Percentiles rank a stretch among this genome's conserved stretches.
phyloP scores from a whole-genome alignment of 2,888 invertebrate genomes.

The Anthophora plumipes region DNA sequence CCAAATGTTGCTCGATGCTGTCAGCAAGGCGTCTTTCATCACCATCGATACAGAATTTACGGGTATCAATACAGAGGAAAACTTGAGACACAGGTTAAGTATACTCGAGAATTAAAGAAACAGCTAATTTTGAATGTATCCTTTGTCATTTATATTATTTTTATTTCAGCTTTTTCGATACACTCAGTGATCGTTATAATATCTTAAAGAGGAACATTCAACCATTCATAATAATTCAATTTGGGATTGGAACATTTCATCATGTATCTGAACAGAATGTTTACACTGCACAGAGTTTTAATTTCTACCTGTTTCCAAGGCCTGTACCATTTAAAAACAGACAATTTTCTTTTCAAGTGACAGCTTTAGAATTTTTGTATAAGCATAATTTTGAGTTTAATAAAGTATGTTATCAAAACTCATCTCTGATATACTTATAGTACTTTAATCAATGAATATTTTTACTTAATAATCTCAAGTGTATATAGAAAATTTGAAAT shows the following conservation, averaged over 20 bases:
- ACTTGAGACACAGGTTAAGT: conserved; percentile 86
- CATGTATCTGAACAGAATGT: conserved; percentile 86
- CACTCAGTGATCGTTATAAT: conserved; percentile 86
- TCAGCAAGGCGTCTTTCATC: conserved; percentile 88
- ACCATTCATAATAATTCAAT: conserved; percentile 88
- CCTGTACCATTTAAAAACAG: conserved; percentile 87
- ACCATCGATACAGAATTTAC: conserved; percentile 92
- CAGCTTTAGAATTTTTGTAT: conserved; percentile 88
- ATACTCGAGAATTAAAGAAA: neutral
- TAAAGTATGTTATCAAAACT: conserved; percentile 86
- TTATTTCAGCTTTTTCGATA: conserved; percentile 87
- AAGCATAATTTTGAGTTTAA: conserved; percentile 90
- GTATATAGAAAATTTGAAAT: neutral
- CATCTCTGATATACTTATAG: too few relatives aligned
- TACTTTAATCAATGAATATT: neutral
- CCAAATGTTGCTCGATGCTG: conserved; percentile 86
- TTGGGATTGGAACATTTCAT: conserved; percentile 89
- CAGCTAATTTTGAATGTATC: neutral
- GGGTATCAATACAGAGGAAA: conserved; percentile 85
- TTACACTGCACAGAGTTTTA: conserved; percentile 88
- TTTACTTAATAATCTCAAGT: neutral
- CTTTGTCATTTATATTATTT: conserved; percentile 8
- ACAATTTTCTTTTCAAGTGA: conserved; percentile 88
- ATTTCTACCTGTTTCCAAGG: conserved; percentile 89
- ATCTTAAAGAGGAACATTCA: conserved; percentile 85